Evolutionary conservation across 2,888 invertebrate genomes (phyloP).

Genomic region (Ophioninae sp.): DNA sequence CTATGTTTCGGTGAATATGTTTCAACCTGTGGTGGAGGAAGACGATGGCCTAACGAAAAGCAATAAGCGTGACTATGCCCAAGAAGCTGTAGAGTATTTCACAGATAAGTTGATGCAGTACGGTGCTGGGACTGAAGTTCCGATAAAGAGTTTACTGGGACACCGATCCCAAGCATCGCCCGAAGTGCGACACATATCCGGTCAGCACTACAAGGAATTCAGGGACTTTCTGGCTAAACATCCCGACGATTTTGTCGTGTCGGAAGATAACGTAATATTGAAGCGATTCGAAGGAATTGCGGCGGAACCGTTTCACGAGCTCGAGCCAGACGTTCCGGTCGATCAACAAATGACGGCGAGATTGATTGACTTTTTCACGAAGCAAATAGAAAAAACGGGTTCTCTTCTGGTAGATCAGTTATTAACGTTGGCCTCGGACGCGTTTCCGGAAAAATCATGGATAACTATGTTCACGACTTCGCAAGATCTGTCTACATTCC

Average conservation of each 20-base stretch:
- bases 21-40: constrained; percentile 85
- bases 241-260: constrained; percentile 92
- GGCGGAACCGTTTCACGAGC: constrained; percentile 86
- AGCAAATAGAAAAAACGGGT: constrained; percentile 90
- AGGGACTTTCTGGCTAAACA: constrained; percentile 93
- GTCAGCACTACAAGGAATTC: constrained; percentile 96
- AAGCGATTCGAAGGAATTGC: constrained; percentile 86
- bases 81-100: constrained; percentile 99
- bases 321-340: constrained; percentile 86
- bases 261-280: constrained; percentile 91
- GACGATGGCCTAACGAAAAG: constrained; percentile 82
- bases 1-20: constrained; percentile 92
- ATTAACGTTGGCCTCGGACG: constrained; percentile 90
- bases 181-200: constrained; percentile 97
- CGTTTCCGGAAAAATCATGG: constrained; percentile 90
- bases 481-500: constrained; percentile 93
- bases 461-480: constrained; percentile 94
- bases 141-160: constrained; percentile 97
- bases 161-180: constrained; percentile 98
- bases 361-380: constrained; percentile 90
- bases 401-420: constrained; percentile 93
- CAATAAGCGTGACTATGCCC: constrained; percentile 93
- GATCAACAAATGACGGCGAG: constrained; percentile 92
- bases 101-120: constrained; percentile 97
- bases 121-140: constrained; percentile 97